phyloP scores from a whole-genome alignment of 2,888 invertebrate species.

The Frankliniella fusca region DNA sequence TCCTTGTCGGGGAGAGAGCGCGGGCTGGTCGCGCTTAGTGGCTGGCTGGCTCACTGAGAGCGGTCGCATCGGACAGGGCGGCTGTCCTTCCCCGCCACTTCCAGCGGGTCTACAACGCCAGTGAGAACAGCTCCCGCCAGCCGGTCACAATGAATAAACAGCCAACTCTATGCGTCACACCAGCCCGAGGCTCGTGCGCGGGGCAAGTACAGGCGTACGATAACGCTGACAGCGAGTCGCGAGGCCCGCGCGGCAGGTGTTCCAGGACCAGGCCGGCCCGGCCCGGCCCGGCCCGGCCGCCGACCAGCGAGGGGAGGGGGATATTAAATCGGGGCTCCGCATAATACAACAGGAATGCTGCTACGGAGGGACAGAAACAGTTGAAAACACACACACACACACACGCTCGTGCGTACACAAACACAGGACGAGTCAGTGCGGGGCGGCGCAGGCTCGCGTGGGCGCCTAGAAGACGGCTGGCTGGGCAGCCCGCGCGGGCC shows the following conservation, averaged over 20 bases:
- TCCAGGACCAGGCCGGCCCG: neutral
- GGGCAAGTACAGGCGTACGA: too few relatives aligned
- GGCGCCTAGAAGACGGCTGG: constrained; percentile 22
- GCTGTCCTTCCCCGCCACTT: too few relatives aligned
- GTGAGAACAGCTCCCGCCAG: too few relatives aligned
- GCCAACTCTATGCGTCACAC: too few relatives aligned
- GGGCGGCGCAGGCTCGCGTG: constrained; percentile 49
- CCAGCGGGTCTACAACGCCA: too few relatives aligned
- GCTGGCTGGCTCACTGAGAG: too few relatives aligned
- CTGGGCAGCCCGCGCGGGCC: neutral
- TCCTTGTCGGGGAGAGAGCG: too few relatives aligned
- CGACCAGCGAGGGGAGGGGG: neutral
- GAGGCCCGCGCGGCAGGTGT: too few relatives aligned
- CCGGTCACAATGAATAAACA: too few relatives aligned
- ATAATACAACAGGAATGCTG: constrained; percentile 9
- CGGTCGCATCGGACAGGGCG: too few relatives aligned
- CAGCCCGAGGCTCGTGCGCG: neutral
- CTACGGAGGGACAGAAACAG: constrained; percentile 18
- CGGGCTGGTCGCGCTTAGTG: too few relatives aligned
- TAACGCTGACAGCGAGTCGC: too few relatives aligned
- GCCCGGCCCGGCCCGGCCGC: neutral
- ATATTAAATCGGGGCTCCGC: constrained; percentile 18
- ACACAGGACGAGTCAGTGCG: constrained; percentile 21
- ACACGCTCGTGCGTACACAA: neutral
- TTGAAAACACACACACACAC: constrained; percentile 18